phyloP scores from a whole-genome alignment of 2,888 invertebrate genomes.

The Conus canariensis region DNA sequence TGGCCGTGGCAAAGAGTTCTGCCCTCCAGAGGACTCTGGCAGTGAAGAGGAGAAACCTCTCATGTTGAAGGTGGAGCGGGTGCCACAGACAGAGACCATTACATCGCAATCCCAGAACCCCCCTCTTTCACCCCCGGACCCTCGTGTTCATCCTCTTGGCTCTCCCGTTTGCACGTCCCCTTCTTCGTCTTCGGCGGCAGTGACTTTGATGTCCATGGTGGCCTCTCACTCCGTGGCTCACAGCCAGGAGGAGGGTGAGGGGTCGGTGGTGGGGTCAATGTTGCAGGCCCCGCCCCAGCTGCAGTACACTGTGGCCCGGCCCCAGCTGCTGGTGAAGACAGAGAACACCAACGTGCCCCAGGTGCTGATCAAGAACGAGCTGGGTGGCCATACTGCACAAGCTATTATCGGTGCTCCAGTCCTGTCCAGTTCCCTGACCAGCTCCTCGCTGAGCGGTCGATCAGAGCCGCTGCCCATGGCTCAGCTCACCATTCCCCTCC shows the following conservation, averaged over 20 bases:
- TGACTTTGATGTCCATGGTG: constrained; percentile 41
- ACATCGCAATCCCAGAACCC: background rate
- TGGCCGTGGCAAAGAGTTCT: background rate
- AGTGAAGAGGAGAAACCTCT: constrained; percentile 49
- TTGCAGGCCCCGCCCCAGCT: constrained; percentile 48
- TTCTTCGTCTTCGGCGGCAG: constrained; percentile 38
- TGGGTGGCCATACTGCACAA: background rate
- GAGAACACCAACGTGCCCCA: constrained; percentile 25
- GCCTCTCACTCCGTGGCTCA: background rate
- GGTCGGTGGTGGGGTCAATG: constrained; percentile 46
- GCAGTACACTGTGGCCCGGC: constrained; percentile 37
- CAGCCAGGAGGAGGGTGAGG: background rate
- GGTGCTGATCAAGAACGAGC: constrained; percentile 33
- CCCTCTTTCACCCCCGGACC: background rate
- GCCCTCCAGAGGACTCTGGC: constrained; percentile 14
- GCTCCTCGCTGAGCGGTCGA: background rate
- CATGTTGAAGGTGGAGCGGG: constrained; percentile 54
- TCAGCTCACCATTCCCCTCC: constrained; percentile 32
- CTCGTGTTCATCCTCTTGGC: background rate
- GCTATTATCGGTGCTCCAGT: background rate
- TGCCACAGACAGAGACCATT: constrained; percentile 22
- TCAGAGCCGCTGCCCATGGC: constrained; percentile 17
- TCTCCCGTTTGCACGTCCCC: constrained; percentile 38
- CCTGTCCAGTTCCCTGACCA: background rate
- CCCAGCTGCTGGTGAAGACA: constrained; percentile 36